These are phyloP conservation scores for Leucosticte australis DNA, from an alignment of 2,113 vertebrate species.

Conservation along the genomic window DNA sequence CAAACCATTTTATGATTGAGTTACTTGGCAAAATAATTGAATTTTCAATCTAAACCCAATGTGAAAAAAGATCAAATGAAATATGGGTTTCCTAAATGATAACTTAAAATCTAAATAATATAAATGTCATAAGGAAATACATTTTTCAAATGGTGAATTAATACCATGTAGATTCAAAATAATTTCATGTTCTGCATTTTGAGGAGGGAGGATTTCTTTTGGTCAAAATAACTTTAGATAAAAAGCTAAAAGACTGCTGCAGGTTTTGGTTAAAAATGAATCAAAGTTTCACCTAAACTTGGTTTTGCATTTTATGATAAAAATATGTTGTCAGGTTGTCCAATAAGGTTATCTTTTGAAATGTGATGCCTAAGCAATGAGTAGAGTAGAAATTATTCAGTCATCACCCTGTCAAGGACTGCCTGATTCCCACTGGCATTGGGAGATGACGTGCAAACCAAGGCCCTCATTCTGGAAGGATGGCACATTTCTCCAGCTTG, in stretches of 20 bases:
- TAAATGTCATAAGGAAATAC: background rate
- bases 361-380: slow-evolving; percentile 7
- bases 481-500: background rate
- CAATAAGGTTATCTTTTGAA: slow-evolving; percentile 19
- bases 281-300: background rate
- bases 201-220: background rate
- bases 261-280: background rate
- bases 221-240: background rate
- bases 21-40: background rate
- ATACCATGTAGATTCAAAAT: background rate
- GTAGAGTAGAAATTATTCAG: slow-evolving; percentile 33
- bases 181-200: background rate
- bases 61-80: background rate
- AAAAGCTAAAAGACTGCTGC: background rate
- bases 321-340: slow-evolving; percentile 33
- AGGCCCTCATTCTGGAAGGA: background rate
- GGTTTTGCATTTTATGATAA: background rate
- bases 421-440: slow-evolving; percentile 9
- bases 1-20: background rate
- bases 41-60: background rate
- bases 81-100: background rate
- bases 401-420: slow-evolving; percentile 26
- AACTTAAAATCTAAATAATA: background rate
- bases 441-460: background rate
- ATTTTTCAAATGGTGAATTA: background rate